Evolutionary conservation across 2,113 vertebrate species (phyloP).

Genomic region (Smithornis capensis): DNA sequence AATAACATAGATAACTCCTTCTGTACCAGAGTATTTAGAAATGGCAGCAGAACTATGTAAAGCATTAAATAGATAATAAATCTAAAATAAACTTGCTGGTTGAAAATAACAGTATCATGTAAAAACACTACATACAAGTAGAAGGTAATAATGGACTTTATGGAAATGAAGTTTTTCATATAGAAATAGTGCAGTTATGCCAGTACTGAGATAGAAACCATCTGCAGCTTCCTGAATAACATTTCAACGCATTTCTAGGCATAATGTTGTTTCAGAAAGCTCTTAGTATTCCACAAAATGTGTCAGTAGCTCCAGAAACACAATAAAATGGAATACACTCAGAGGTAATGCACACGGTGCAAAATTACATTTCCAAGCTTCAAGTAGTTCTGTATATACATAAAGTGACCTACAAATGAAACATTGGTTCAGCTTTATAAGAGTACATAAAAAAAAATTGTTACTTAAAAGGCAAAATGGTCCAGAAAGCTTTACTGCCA

Average conservation of each 20-base stretch:
- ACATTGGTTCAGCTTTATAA: conserved; percentile 68
- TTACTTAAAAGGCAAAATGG: conserved; percentile 70
- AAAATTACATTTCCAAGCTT: conserved; percentile 52
- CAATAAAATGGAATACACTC: conserved; percentile 43
- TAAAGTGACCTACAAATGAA: conserved; percentile 68
- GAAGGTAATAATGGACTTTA: not conserved
- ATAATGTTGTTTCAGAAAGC: conserved; percentile 30
- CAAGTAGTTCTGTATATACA: conserved; percentile 65
- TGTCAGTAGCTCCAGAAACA: conserved; percentile 56
- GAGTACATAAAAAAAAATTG: conserved; percentile 63
- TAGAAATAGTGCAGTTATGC: not conserved
- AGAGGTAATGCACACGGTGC: conserved; percentile 29
- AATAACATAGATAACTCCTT: not conserved
- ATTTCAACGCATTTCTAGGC: conserved; percentile 9
- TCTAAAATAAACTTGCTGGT: not conserved
- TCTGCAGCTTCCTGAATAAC: not conserved
- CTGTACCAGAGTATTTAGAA: not conserved
- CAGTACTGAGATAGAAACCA: not conserved
- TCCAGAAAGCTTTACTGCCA: conserved; percentile 73
- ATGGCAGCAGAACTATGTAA: not conserved
- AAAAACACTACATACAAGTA: not conserved
- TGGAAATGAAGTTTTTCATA: not conserved
- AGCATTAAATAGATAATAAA: not conserved
- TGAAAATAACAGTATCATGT: not conserved
- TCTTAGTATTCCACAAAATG: conserved; percentile 9